A percentile compares a stretch with the other conserved stretches of the same genome.
Conservation (phyloP, 2,113 vertebrate genomes). For the Festucalex cinctus region DNA sequence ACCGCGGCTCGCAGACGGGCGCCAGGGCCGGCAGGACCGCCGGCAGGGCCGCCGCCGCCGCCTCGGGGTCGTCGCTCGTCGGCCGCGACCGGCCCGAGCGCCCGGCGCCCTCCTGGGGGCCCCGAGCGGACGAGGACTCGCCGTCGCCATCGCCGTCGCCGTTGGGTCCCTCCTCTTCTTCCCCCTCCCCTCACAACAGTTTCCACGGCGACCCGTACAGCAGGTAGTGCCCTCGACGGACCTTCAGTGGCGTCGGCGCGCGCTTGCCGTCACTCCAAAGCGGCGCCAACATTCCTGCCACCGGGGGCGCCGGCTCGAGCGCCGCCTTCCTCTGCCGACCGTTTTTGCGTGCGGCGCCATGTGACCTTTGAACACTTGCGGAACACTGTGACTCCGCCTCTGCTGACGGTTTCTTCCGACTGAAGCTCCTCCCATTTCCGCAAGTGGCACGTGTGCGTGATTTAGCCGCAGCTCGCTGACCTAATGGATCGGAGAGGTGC, state of each 20-base stretch:
- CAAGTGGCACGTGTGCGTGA: constrained; percentile 4
- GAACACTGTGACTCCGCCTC: not conserved
- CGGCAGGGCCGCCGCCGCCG: constrained; percentile 32
- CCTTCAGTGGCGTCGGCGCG: constrained; percentile 26
- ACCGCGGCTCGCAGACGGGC: constrained; percentile 93
- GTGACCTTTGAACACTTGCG: constrained; percentile 9
- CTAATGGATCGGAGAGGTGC: not conserved
- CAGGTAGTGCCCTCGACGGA: constrained; percentile 61
- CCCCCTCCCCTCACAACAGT: constrained; percentile 48
- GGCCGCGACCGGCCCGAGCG: constrained; percentile 23
- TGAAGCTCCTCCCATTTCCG: constrained; percentile 20
- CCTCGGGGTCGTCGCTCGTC: constrained; percentile 33
- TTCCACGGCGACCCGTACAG: constrained; percentile 69
- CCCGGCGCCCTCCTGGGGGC: constrained; percentile 10
- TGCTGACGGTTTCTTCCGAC: not conserved
- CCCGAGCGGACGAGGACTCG: constrained; percentile 41
- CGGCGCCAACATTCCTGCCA: constrained; percentile 59
- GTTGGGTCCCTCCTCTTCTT: constrained; percentile 54
- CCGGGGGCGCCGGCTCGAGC: constrained; percentile 52
- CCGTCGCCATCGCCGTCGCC: constrained; percentile 39
- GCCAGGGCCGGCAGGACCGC: constrained; percentile 37
- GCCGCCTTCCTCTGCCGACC: constrained; percentile 51
- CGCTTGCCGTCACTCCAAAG: constrained; percentile 7
- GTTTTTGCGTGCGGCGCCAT: constrained; percentile 22
- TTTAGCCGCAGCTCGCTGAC: not conserved